phyloP scores from a whole-genome alignment of 2,113 vertebrate genomes.

The Oncorhynchus gorbuscha region DNA sequence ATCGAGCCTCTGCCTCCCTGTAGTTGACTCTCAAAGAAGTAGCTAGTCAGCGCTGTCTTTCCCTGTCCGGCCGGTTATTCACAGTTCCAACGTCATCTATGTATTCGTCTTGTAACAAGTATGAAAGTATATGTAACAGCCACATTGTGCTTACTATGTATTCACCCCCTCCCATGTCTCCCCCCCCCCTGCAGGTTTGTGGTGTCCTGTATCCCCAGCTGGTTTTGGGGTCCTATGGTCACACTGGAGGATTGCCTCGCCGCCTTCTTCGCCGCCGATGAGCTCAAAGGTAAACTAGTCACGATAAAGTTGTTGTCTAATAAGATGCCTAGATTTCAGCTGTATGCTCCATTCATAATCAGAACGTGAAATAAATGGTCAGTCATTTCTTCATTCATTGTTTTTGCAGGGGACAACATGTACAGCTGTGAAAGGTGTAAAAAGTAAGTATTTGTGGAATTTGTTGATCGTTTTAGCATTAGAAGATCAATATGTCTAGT shows the following conservation, averaged over 20 bases:
- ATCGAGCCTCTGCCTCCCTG: too few species aligned
- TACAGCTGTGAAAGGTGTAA: slow-evolving; percentile 98
- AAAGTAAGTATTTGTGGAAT: slow-evolving; percentile 78
- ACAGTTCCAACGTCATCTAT: too few species aligned
- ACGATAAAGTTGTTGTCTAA: not conserved
- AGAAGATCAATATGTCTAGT: not conserved
- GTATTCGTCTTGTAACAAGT: too few species aligned
- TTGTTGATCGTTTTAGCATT: not conserved
- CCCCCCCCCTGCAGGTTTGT: slow-evolving; percentile 79
- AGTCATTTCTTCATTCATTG: not conserved
- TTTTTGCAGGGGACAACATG: slow-evolving; percentile 93
- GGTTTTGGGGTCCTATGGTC: slow-evolving; percentile 98
- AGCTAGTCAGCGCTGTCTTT: too few species aligned
- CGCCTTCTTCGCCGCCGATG: slow-evolving; percentile 97
- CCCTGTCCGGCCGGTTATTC: too few species aligned
- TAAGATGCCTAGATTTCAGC: too few species aligned
- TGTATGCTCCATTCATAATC: not conserved
- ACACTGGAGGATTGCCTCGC: slow-evolving; percentile 96
- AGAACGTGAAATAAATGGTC: not conserved
- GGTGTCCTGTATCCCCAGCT: slow-evolving; percentile 95
- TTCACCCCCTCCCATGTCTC: too few species aligned
- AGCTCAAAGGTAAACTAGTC: slow-evolving; percentile 86
- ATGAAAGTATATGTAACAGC: too few species aligned
- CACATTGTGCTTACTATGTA: too few species aligned
- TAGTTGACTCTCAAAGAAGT: too few species aligned